Evolutionary conservation across 2,888 invertebrate genomes (phyloP), one percentile per base, ranked within the genome.

Genomic region (Caenorhabditis panamensis): DNA sequence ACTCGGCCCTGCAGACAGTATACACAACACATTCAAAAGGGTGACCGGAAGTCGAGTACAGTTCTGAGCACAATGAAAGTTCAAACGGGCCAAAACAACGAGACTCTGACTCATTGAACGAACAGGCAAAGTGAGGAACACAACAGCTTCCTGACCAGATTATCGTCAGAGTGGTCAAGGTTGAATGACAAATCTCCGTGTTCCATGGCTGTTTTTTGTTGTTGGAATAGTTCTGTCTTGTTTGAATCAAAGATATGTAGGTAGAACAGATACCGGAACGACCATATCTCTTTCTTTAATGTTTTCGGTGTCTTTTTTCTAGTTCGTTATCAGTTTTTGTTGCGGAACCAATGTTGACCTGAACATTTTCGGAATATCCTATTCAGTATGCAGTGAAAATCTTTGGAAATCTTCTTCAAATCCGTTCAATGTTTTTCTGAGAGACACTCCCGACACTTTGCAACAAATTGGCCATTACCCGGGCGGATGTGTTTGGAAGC

Each of bases 381-480:
- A n/a, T n/a, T n/a, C n/a, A n/a, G n/a, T n/a, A n/a, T n/a, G n/a
- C n/a, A n/a, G n/a, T n/a, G n/a, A 24, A 28, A 28, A 18, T 61
- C 56, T 13, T 24, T 47, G 28, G 16, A 49, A 24, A 47, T 59
- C 37, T 31, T 31, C 9, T 31, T 31, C 31, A 31, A 31, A 51
- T 28, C 20, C 37, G 49, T 18, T 26, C 22, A 41, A 41, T 59
- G 22, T 49, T 59, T 59, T 64, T 51, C n/a, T 64, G 6, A 47
- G 18, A 5, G 22, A 3, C 36, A 16, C 31, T 58, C 51, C 47
- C 72, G 64, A 66, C 11, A 64, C 59, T 24, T 63, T 75, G 66
- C 75, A 66, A 75, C 75, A 66, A 75, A 75, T 75, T 75, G 59
- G 28, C 66, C 53, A 66, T 58, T 37, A 59, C 64, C 56, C 51